Percentiles rank a stretch among this genome's conserved stretches.
These are phyloP conservation scores for Axis porcinus DNA, from an alignment of 2,113 vertebrate genomes.

Conservation along the genomic window DNA sequence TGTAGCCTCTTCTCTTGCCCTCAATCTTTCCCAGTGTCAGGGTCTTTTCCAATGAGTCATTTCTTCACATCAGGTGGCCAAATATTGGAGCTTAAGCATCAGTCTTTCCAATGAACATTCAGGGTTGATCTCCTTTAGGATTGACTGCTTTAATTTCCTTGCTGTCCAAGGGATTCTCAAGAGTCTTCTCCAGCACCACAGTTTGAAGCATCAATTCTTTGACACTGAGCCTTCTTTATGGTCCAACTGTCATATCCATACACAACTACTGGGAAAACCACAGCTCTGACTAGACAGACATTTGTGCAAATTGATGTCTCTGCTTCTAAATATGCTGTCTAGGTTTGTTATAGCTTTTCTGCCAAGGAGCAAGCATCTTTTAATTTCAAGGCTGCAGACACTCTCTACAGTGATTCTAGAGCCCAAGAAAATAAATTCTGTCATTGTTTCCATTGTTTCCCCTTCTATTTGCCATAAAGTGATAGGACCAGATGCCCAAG, in stretches of 20 bases:
- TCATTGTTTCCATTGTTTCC: neutral
- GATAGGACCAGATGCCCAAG: constrained; percentile 83
- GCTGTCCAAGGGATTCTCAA: neutral
- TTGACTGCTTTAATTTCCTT: neutral
- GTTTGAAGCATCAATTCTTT: neutral
- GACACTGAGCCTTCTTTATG: neutral
- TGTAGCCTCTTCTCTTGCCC: neutral
- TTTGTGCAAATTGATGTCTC: neutral
- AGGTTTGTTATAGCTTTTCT: neutral
- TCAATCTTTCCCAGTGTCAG: neutral
- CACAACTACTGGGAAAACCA: neutral
- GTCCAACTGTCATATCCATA: neutral
- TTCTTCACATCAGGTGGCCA: neutral
- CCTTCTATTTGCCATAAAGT: neutral
- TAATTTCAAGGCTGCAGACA: neutral
- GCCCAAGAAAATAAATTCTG: neutral
- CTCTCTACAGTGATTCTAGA: neutral
- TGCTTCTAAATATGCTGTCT: neutral
- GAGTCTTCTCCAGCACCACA: neutral
- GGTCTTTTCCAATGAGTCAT: neutral
- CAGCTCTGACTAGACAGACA: neutral
- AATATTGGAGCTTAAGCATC: neutral
- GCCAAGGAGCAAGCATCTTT: neutral
- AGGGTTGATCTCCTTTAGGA: neutral
- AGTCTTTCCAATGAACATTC: neutral